A percentile compares a stretch with the other conserved stretches of the same genome.
Conservation (phyloP, 2,797 vertebrate genomes). For the Gymnopithys bicolor region DNA sequence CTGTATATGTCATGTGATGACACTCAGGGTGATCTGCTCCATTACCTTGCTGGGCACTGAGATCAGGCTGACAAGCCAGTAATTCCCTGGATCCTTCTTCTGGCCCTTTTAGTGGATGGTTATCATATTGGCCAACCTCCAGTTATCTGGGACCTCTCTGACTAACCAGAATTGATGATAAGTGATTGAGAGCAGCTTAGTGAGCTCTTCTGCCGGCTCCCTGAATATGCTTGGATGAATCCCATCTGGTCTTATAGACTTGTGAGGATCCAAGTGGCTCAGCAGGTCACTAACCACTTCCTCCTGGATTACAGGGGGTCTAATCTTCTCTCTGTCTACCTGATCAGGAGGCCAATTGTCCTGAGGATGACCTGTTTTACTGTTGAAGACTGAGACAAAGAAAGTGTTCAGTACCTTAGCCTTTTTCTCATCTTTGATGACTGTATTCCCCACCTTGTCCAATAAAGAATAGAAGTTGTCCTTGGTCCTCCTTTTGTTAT, state of each 20-base stretch:
- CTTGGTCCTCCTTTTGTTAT: background rate
- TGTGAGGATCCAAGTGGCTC: background rate
- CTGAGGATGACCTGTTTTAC: background rate
- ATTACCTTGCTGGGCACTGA: background rate
- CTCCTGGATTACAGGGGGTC: background rate
- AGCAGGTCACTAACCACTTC: background rate
- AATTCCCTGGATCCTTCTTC: background rate
- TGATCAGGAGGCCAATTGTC: background rate
- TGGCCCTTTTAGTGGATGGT: background rate
- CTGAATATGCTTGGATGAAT: background rate
- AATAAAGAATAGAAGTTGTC: background rate
- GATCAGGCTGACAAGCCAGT: background rate
- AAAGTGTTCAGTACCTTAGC: background rate
- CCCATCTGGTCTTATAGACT: background rate
- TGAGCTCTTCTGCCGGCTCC: background rate
- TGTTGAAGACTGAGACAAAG: background rate
- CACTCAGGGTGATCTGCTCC: background rate
- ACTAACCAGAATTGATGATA: background rate
- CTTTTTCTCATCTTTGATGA: background rate
- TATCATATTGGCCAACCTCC: background rate
- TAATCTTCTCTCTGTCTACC: background rate
- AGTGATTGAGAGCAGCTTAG: background rate
- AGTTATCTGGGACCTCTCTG: background rate
- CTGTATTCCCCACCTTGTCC: accelerated
- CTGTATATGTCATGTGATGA: background rate